phyloP scores from a whole-genome alignment of 2,113 vertebrate species.

The Dermatemys mawii region DNA sequence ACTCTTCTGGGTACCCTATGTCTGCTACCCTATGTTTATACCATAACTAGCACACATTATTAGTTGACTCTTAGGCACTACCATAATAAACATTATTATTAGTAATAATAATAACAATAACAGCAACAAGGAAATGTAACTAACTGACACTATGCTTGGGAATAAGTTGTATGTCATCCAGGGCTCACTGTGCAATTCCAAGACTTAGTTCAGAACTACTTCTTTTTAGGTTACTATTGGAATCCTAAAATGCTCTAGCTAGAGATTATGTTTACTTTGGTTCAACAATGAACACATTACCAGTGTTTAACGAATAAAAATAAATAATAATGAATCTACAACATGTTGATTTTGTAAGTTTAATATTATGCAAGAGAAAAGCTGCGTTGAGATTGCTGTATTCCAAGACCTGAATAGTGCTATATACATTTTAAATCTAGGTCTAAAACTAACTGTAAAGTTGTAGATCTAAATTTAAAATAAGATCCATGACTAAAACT shows the following conservation, averaged over 20 bases:
- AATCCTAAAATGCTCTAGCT: not conserved
- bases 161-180: not conserved
- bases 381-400: not conserved
- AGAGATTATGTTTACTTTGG: not conserved
- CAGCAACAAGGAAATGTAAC: not conserved
- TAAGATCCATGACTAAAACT: not conserved
- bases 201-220: not conserved
- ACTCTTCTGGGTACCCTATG: no score
- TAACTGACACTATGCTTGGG: not conserved
- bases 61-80: no score
- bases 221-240: not conserved
- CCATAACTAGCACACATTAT: no score
- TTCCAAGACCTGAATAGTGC: not conserved
- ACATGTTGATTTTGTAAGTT: not conserved
- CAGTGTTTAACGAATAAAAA: not conserved
- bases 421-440: not conserved
- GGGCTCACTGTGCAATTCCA: not conserved
- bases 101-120: no score
- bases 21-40: no score
- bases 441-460: not conserved
- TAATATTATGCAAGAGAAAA: not conserved
- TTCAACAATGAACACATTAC: not conserved
- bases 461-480: not conserved
- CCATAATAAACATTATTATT: no score
- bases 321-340: not conserved